These are phyloP conservation scores for Sebastes matsubarae DNA, from an alignment of 2,797 vertebrate genomes.

Conservation along the genomic window DNA sequence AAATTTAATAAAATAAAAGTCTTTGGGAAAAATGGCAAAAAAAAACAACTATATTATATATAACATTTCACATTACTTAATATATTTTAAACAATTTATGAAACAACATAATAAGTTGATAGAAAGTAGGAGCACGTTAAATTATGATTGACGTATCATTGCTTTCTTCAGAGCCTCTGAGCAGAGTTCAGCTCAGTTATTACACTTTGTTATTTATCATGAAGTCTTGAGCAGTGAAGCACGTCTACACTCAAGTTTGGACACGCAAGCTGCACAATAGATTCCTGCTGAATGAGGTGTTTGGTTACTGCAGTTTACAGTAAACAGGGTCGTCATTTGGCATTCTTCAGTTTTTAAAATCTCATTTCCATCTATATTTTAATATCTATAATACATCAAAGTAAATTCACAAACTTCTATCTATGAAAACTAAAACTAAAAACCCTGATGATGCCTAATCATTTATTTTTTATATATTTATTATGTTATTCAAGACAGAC, in stretches of 20 bases:
- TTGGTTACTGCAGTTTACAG: constrained; percentile 41
- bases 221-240: background rate
- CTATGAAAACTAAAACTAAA: background rate
- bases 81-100: background rate
- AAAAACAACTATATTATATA: background rate
- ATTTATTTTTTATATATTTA: background rate
- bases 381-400: too few relatives aligned
- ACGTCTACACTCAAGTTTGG: constrained; percentile 1
- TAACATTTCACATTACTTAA: too few relatives aligned
- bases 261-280: constrained; percentile 11
- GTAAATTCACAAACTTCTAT: too few relatives aligned
- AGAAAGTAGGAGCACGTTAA: background rate
- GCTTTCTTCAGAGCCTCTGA: background rate
- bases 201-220: background rate
- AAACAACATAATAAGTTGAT: background rate
- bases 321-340: constrained; percentile 17
- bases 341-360: background rate
- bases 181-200: background rate
- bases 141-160: background rate
- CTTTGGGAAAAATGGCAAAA: background rate
- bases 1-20: background rate
- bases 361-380: too few relatives aligned
- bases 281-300: constrained; percentile 11
- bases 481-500: background rate
- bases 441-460: background rate